Conservation (phyloP, 2,797 vertebrate genomes). For the Oreortyx pictus region DNA sequence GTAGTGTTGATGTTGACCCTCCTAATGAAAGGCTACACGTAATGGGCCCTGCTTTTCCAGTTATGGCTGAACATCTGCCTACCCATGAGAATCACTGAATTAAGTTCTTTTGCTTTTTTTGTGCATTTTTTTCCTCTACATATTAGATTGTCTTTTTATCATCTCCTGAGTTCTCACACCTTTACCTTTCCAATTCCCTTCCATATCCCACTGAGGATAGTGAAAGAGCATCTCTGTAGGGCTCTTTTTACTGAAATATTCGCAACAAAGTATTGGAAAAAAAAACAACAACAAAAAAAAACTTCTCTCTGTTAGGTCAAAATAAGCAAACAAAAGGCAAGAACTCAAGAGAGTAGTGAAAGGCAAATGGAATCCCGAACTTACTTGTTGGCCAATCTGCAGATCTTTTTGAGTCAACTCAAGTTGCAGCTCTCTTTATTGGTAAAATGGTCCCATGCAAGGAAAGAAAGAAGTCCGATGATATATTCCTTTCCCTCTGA, state of each 20-base stretch:
- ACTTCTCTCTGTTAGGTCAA: background rate
- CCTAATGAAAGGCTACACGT: background rate
- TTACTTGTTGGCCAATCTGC: background rate
- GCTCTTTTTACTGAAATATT: background rate
- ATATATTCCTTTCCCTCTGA: background rate
- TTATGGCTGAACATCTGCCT: background rate
- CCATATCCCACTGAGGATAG: background rate
- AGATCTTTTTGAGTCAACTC: background rate
- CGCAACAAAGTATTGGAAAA: background rate
- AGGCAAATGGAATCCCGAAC: background rate
- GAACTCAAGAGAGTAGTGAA: background rate
- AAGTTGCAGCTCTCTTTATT: background rate
- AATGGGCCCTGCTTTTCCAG: background rate
- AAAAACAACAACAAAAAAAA: background rate
- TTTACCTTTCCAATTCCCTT: background rate
- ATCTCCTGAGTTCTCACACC: background rate
- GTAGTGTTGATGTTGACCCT: background rate
- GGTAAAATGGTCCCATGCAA: background rate
- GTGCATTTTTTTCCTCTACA: background rate
- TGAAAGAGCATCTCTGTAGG: background rate
- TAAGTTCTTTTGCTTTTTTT: background rate
- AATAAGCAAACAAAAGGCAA: background rate
- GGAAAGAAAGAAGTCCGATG: background rate
- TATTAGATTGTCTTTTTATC: background rate
- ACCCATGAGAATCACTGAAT: background rate